phyloP scores from a whole-genome alignment of 2,113 vertebrate genomes.

The Aptenodytes patagonicus region DNA sequence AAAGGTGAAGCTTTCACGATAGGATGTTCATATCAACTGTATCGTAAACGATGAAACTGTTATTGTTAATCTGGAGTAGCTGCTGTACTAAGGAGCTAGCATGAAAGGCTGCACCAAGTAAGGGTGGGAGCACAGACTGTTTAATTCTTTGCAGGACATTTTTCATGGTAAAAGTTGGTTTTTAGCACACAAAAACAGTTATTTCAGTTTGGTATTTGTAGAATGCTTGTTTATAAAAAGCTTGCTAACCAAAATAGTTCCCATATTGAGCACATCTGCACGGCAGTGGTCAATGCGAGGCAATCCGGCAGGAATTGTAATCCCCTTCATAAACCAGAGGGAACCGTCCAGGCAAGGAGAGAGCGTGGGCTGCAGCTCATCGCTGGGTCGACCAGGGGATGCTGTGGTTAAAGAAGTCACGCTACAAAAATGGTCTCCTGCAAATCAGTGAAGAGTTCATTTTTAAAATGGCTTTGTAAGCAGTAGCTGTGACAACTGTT shows the following conservation, averaged over 20 bases:
- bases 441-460: background rate
- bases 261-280: fast-evolving
- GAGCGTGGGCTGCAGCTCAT: background rate
- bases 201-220: background rate
- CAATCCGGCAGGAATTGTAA: background rate
- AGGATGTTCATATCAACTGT: background rate
- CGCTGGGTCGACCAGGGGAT: background rate
- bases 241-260: background rate
- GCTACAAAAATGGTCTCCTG: background rate
- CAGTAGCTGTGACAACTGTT: background rate
- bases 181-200: background rate
- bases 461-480: background rate
- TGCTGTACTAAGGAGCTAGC: background rate
- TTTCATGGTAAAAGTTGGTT: background rate
- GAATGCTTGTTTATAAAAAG: background rate
- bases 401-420: background rate
- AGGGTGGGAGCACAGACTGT: background rate
- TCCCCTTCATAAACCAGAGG: background rate
- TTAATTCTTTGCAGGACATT: background rate
- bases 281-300: fast-evolving
- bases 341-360: background rate
- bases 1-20: background rate
- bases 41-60: background rate
- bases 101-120: background rate
- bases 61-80: background rate